Conservation (phyloP, 2,797 vertebrate genomes). For the Notolepis coatsorum region DNA sequence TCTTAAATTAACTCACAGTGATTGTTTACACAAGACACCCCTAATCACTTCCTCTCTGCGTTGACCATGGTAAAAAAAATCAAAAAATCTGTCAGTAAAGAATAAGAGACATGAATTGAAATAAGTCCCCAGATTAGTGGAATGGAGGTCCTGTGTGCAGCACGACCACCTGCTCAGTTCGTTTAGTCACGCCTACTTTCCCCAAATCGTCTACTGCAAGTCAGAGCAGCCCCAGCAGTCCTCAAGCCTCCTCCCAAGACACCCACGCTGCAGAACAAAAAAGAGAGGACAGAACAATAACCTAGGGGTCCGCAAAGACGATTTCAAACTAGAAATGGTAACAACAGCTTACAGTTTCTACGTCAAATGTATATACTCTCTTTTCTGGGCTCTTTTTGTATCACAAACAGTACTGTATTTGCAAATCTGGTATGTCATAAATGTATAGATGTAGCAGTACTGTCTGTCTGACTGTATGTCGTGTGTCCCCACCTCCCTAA, state of each 20-base stretch:
- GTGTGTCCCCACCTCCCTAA: too few relatives aligned
- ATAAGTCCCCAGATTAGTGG: constrained; percentile 38
- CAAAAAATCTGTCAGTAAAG: background rate
- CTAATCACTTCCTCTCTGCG: constrained; percentile 26
- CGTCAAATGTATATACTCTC: too few relatives aligned
- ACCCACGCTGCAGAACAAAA: constrained; percentile 43
- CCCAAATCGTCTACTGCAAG: constrained; percentile 38
- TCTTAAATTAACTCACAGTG: constrained; percentile 36
- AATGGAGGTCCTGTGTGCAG: constrained; percentile 39
- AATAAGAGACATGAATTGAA: constrained; percentile 37
- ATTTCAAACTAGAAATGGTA: too few relatives aligned
- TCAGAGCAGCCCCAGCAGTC: constrained; percentile 42
- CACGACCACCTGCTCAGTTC: constrained; percentile 39
- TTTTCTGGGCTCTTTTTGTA: too few relatives aligned
- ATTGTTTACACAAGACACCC: constrained; percentile 37
- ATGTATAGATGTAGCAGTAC: too few relatives aligned
- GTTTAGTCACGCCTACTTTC: constrained; percentile 42
- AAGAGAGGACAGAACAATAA: too few relatives aligned
- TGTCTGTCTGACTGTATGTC: too few relatives aligned
- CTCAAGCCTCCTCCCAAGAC: constrained; percentile 25
- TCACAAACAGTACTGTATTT: too few relatives aligned
- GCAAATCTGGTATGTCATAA: too few relatives aligned
- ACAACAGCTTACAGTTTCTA: too few relatives aligned
- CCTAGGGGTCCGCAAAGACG: too few relatives aligned
- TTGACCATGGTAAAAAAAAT: constrained; percentile 28